Conservation (phyloP, 2,113 vertebrate genomes). For the Bufo bufo region DNA sequence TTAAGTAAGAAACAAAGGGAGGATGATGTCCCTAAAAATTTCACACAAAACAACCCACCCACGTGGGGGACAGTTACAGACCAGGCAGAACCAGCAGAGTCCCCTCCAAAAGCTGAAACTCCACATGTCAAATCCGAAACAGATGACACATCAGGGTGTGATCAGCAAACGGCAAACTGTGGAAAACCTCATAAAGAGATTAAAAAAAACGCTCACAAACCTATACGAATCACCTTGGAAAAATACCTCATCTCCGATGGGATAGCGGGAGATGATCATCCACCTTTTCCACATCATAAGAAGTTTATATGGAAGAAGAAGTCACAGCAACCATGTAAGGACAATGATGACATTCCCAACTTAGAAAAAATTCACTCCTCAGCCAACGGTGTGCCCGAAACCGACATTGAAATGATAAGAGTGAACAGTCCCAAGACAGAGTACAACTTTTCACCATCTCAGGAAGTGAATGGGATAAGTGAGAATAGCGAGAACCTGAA, state of each 20-base stretch:
- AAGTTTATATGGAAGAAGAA: constrained; percentile 43
- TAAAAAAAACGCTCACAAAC: constrained; percentile 5
- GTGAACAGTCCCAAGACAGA: background rate
- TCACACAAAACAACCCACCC: constrained; percentile 32
- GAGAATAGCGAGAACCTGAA: background rate
- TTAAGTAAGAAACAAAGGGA: constrained; percentile 22
- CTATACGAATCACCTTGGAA: constrained; percentile 2
- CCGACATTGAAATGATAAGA: background rate
- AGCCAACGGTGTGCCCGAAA: background rate
- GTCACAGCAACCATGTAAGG: background rate
- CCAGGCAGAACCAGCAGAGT: background rate
- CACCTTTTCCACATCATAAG: background rate
- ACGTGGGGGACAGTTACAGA: background rate
- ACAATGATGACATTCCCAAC: background rate
- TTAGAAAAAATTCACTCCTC: background rate
- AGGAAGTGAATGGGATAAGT: background rate
- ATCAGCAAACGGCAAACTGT: background rate
- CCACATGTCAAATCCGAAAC: constrained; percentile 28
- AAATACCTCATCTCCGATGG: constrained; percentile 10
- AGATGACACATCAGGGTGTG: background rate
- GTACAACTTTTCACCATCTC: background rate
- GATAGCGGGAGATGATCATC: background rate
- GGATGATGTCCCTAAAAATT: background rate
- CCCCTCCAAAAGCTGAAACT: background rate
- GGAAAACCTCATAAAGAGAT: background rate